Evolutionary conservation across 2,888 invertebrate genomes (phyloP).

Genomic region (Neoscelio sp.): DNA sequence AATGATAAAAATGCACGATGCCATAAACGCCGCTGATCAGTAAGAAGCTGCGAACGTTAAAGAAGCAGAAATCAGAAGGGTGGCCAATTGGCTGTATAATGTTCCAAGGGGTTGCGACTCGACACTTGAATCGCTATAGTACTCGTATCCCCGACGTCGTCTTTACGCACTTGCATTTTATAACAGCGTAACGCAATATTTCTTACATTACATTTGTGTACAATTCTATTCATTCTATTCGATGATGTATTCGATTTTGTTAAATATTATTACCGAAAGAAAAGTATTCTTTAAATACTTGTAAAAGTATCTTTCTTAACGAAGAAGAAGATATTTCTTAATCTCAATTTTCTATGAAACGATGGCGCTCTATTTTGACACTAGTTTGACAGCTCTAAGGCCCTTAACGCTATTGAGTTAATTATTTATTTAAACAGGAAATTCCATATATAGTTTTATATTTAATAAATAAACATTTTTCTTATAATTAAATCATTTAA

Average conservation of each 20-base stretch:
- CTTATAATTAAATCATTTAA: too few relatives aligned
- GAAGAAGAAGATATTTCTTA: too few relatives aligned
- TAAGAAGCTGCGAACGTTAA: conserved; percentile 71
- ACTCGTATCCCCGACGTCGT: conserved; percentile 47
- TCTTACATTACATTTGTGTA: conserved; percentile 5
- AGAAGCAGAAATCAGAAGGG: conserved; percentile 70
- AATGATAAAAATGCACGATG: conserved; percentile 52
- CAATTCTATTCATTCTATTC: conserved; percentile 15
- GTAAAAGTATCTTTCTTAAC: too few relatives aligned
- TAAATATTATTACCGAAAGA: too few relatives aligned
- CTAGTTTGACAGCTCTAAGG: too few relatives aligned
- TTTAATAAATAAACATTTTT: too few relatives aligned
- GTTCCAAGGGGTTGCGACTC: conserved; percentile 68
- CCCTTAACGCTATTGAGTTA: too few relatives aligned
- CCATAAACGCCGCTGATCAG: conserved; percentile 54
- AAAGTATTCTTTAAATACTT: too few relatives aligned
- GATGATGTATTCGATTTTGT: background rate
- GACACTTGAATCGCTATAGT: conserved; percentile 60
- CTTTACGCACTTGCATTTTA: conserved; percentile 57
- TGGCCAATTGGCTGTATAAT: conserved; percentile 69
- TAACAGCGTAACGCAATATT: conserved; percentile 49
- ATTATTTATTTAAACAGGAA: too few relatives aligned
- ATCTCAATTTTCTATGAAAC: too few relatives aligned
- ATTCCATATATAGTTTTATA: too few relatives aligned
- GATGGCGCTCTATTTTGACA: too few relatives aligned